These are phyloP conservation scores for Taxidea taxus DNA, from an alignment of 2,113 vertebrate species.

Conservation along the genomic window DNA sequence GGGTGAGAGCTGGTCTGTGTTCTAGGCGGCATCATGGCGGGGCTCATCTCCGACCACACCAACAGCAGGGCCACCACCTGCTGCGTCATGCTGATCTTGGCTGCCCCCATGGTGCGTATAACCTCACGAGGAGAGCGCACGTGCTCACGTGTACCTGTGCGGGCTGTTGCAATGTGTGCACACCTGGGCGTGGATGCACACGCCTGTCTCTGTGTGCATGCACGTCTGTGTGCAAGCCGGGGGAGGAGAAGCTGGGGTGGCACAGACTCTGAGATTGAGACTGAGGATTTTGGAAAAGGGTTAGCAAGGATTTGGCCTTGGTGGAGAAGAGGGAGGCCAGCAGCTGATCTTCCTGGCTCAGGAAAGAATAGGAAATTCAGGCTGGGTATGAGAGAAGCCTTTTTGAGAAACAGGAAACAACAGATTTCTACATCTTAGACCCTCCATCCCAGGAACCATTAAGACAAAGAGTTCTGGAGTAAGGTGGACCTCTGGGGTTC, in stretches of 20 bases:
- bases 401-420: background rate
- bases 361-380: background rate
- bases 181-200: accelerated
- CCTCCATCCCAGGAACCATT: background rate
- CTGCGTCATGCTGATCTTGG: conserved; percentile 90
- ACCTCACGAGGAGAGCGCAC: background rate
- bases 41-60: conserved; percentile 92
- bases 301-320: background rate
- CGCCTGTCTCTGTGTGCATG: accelerated
- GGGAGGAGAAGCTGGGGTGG: too few species aligned
- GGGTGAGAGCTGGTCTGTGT: background rate
- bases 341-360: background rate
- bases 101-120: conserved; percentile 92
- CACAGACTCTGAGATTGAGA: background rate
- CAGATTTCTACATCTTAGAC: background rate
- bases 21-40: conserved; percentile 93
- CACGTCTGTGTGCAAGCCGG: accelerated
- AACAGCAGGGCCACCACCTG: conserved; percentile 94
- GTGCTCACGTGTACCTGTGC: accelerated
- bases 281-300: background rate
- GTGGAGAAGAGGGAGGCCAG: background rate
- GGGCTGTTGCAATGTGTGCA: background rate
- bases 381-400: background rate
- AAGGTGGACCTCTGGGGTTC: background rate
- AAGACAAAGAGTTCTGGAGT: background rate